Evolutionary conservation across 2,797 vertebrate genomes (phyloP).

Genomic region (Nasua narica): DNA sequence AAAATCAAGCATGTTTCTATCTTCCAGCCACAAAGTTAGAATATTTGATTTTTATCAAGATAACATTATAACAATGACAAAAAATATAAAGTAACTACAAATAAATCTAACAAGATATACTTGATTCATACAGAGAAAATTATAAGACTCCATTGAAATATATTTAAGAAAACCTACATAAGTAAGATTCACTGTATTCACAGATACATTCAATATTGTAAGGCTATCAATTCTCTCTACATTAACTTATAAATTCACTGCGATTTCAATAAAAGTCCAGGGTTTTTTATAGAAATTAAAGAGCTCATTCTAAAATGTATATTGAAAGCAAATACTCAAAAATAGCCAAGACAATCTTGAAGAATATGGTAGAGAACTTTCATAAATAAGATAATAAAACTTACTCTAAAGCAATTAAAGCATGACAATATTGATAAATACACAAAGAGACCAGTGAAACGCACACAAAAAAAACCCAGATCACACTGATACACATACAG

Average conservation of each 20-base stretch:
- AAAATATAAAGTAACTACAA: not conserved
- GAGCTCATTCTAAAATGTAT: not conserved
- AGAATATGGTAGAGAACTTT: not conserved
- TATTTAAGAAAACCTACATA: not conserved
- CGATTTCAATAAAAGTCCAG: not conserved
- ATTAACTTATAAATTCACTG: conserved; percentile 9
- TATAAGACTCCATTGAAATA: not conserved
- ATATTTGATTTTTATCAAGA: not conserved
- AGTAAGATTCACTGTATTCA: not conserved
- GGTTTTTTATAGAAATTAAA: not conserved
- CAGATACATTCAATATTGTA: not conserved
- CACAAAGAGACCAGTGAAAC: not conserved
- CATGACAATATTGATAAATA: not conserved
- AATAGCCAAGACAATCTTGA: not conserved
- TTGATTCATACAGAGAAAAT: not conserved
- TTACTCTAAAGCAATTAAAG: not conserved
- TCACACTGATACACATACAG: not conserved
- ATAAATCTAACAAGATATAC: not conserved
- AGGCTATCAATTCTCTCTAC: not conserved
- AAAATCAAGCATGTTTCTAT: not conserved
- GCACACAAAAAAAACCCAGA: not conserved
- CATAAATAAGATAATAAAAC: not conserved
- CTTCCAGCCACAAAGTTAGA: not conserved
- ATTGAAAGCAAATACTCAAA: not conserved
- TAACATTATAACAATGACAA: not conserved